These are phyloP conservation scores for Brenthis ino DNA, from an alignment of 2,888 invertebrate genomes.

Conservation along the genomic window DNA sequence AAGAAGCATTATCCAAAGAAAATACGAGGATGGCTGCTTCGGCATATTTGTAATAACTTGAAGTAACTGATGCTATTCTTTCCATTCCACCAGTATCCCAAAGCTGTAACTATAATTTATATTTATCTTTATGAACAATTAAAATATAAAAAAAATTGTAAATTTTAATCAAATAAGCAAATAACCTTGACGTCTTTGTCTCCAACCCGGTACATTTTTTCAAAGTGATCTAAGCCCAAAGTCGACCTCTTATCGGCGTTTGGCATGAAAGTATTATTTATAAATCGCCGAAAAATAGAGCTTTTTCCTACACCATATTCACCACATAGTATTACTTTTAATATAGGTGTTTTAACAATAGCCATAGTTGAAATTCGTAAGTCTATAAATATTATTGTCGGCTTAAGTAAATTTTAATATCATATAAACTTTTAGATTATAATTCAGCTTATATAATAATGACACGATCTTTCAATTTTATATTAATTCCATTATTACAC, in stretches of 20 bases:
- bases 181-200: conserved; percentile 90
- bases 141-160: conserved; percentile 12
- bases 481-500: conserved; percentile 6
- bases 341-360: conserved; percentile 90
- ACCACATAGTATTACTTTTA: conserved; percentile 96
- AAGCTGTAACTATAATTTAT: conserved; percentile 88
- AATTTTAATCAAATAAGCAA: conserved; percentile 35
- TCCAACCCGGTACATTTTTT: conserved; percentile 88
- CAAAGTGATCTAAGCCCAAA: conserved; percentile 94
- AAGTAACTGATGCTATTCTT: conserved; percentile 96
- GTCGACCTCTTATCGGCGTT: conserved; percentile 93
- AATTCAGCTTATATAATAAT: background rate
- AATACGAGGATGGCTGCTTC: conserved; percentile 97
- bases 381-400: conserved; percentile 12
- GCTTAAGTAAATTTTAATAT: background rate
- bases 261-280: conserved; percentile 93
- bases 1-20: conserved; percentile 93
- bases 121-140: conserved; percentile 22
- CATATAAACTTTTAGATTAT: background rate
- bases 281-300: conserved; percentile 94
- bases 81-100: conserved; percentile 99
- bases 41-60: conserved; percentile 97
- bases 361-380: conserved; percentile 82
- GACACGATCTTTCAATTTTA: background rate
- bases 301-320: conserved; percentile 98